Conservation (phyloP, 2,797 vertebrate genomes). For the Girardinus metallicus region DNA sequence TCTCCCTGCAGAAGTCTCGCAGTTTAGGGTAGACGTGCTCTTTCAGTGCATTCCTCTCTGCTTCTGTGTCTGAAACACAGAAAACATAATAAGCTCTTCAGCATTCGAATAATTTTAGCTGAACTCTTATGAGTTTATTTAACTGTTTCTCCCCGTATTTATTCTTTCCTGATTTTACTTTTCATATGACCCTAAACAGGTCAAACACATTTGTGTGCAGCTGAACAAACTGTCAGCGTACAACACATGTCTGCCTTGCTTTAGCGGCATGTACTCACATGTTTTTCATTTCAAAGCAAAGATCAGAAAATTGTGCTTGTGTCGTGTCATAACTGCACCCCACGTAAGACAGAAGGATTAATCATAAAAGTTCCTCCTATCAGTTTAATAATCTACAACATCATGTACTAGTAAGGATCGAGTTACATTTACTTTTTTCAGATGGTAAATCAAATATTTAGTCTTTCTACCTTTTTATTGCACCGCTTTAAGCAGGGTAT, state of each 20-base stretch:
- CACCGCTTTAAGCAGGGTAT: background rate
- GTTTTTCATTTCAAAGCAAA: background rate
- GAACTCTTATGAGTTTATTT: background rate
- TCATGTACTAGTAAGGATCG: background rate
- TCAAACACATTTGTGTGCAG: background rate
- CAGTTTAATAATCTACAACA: background rate
- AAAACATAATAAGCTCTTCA: background rate
- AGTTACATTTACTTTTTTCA: background rate
- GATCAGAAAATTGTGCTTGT: background rate
- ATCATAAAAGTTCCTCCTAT: background rate
- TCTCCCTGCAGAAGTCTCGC: conserved; percentile 99
- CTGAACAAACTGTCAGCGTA: background rate
- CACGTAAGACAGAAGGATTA: background rate
- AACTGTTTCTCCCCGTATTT: background rate
- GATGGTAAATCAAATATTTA: background rate
- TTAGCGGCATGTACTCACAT: background rate
- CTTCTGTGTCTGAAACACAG: conserved; percentile 88
- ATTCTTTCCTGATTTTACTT: background rate
- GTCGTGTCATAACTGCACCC: background rate
- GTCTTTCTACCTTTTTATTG: background rate
- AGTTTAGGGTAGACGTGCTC: conserved; percentile 97
- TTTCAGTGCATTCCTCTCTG: conserved; percentile 93
- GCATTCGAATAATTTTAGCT: too few species aligned
- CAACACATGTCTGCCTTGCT: background rate
- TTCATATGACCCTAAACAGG: background rate